Base-by-base conservation (phyloP, 2,113 vertebrate species). In the Phocoena phocoena region DNA sequence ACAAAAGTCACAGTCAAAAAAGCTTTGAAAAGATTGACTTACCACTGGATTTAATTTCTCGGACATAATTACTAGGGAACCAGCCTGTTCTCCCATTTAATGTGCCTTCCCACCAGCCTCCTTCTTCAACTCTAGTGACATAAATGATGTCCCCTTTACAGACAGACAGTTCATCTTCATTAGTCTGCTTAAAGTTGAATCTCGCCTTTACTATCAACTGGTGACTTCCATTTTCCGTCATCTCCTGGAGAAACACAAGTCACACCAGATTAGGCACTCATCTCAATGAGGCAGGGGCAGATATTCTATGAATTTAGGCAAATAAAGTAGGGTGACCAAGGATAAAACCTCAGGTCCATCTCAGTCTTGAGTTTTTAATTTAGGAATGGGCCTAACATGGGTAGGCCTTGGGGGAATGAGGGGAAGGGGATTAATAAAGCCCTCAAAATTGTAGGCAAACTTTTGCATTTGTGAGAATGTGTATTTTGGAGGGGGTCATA, bases 51-150 rank as follows among this genome's bases (percentile, higher is more conserved):
- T 99, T 99, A 98, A 99, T 98, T 98, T 99, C 99, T 88, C 99
- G 98, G 96, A 99, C 99, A 71, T 99, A 99, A 99, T 99, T 99
- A 97, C 99, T 99, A 93, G 99, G 99, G 98, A 99, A 99, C 99
- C 99, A 99, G 98, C 99, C 99, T 10, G 99, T 99, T 98, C 98
- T 99, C 96, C 99, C 99, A 90, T 99, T 99, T 95, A 99, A 98
- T 4, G 98, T 98, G 62, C 99, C 99, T 99, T 99, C 99, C 99
- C 99, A 99, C 99, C 99, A 99, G 97, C 99, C 99, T 74, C 99
- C 99, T 97, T 99, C 99, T 98, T 99, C 99, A 92, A 99, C 99
- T 89, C 99, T 99, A 62, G 99, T 99, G 97, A 99, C 99, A 47
- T 99, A 98, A 98, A 99, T 99, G 97, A 99, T 96, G 76, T 99